These are phyloP conservation scores for Procambarus virginalis DNA, from an alignment of 1,140 invertebrate genomes.

Conservation along the genomic window DNA sequence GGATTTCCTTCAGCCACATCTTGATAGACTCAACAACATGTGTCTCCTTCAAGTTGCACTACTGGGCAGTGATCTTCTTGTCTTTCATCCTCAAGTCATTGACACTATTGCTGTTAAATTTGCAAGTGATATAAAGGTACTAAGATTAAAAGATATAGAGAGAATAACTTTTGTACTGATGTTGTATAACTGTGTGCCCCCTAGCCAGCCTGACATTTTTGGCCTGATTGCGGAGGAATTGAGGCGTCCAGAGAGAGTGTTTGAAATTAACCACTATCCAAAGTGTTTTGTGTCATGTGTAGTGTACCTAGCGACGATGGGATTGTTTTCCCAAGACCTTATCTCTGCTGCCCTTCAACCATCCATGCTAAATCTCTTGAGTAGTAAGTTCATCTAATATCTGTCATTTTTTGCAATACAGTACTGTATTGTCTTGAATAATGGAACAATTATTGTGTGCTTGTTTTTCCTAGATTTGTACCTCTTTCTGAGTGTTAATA, in stretches of 20 bases:
- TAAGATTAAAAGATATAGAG: slow-evolving; percentile 69
- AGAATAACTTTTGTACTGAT: slow-evolving; percentile 68
- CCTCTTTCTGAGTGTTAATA: too few relatives aligned
- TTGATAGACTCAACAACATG: slow-evolving; percentile 54
- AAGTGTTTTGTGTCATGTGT: slow-evolving; percentile 70
- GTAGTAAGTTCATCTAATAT: slow-evolving; percentile 32
- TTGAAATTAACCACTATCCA: slow-evolving; percentile 65
- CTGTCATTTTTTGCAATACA: background rate
- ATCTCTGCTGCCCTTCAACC: slow-evolving; percentile 69
- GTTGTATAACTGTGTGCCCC: slow-evolving; percentile 68
- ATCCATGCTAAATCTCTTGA: slow-evolving; percentile 49
- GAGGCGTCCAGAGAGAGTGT: slow-evolving; percentile 55
- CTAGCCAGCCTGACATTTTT: slow-evolving; percentile 61
- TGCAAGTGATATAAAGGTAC: slow-evolving; percentile 34
- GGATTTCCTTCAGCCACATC: slow-evolving; percentile 50
- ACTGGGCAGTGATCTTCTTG: slow-evolving; percentile 63
- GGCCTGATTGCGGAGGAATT: slow-evolving; percentile 58
- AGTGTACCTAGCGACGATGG: slow-evolving; percentile 62
- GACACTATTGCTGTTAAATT: slow-evolving; percentile 57
- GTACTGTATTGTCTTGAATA: too few relatives aligned
- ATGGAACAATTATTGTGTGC: too few relatives aligned
- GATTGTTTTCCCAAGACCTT: slow-evolving; percentile 61
- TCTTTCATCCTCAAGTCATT: slow-evolving; percentile 62
- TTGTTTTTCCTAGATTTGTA: too few relatives aligned
- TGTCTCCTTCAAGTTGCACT: slow-evolving; percentile 67